Percentiles rank a stretch among this genome's conserved stretches.
These are phyloP conservation scores for Vulpes vulpes DNA, from an alignment of 2,113 vertebrate species.

Conservation along the genomic window DNA sequence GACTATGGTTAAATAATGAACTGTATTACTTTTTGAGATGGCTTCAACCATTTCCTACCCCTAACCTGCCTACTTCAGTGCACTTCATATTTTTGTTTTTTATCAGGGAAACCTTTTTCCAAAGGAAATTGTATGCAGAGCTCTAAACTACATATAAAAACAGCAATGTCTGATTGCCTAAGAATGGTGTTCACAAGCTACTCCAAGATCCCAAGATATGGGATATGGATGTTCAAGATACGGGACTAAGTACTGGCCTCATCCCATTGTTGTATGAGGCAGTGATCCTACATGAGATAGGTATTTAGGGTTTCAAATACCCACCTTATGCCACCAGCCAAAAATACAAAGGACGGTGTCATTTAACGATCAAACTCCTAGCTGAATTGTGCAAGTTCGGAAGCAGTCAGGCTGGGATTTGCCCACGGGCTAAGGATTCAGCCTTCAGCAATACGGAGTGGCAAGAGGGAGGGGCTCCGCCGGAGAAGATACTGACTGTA, in stretches of 20 bases:
- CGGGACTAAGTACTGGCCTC: neutral
- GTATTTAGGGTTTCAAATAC: conserved; percentile 17
- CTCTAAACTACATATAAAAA: neutral
- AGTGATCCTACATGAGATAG: conserved; percentile 10
- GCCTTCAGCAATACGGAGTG: neutral
- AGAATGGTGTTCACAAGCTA: neutral
- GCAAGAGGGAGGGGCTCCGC: neutral
- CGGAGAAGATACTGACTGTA: neutral
- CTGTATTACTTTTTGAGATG: conserved; percentile 31
- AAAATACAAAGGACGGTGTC: neutral
- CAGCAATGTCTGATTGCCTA: neutral
- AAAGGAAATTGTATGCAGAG: conserved; percentile 25
- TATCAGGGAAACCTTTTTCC: neutral
- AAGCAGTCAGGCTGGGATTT: neutral
- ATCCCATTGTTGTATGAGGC: neutral
- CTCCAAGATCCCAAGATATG: neutral
- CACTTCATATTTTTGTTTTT: conserved; percentile 50
- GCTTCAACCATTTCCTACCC: neutral
- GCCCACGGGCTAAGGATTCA: neutral
- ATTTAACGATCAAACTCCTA: conserved; percentile 31
- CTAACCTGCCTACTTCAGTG: neutral
- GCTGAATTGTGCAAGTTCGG: conserved; percentile 15
- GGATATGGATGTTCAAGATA: neutral
- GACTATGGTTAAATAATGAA: neutral
- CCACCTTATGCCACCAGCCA: neutral